These are phyloP conservation scores for Ephialtes manifestator DNA, from an alignment of 2,888 invertebrate genomes.

Conservation along the genomic window DNA sequence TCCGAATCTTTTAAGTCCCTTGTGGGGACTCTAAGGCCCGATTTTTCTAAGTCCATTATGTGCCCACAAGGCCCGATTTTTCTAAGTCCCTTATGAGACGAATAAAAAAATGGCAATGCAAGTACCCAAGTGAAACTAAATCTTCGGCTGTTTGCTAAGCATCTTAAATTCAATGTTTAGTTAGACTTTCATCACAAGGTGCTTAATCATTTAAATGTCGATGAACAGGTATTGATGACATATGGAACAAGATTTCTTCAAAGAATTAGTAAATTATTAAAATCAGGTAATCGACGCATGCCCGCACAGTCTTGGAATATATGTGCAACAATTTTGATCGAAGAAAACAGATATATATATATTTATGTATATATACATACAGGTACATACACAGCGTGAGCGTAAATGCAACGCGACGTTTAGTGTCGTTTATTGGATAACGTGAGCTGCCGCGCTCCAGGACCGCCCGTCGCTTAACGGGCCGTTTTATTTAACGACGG, in stretches of 20 bases:
- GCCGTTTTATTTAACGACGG: slow-evolving; percentile 79
- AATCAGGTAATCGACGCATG: not conserved
- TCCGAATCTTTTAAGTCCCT: too few relatives aligned
- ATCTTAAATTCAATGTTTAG: too few relatives aligned
- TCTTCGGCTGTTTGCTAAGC: too few relatives aligned
- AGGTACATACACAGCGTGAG: not conserved
- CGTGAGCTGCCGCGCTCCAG: slow-evolving; percentile 63
- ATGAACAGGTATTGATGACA: not conserved
- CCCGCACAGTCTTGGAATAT: slow-evolving; percentile 35
- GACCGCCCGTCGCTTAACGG: slow-evolving; percentile 76
- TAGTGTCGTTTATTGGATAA: slow-evolving; percentile 70
- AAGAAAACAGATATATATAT: slow-evolving; percentile 16
- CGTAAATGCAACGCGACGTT: slow-evolving; percentile 60
- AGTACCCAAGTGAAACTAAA: too few relatives aligned
- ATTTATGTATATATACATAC: not conserved
- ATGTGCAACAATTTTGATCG: slow-evolving; percentile 31
- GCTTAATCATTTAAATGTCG: not conserved
- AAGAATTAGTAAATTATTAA: not conserved
- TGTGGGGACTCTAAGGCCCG: too few relatives aligned
- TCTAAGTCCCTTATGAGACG: too few relatives aligned
- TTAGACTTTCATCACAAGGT: too few relatives aligned
- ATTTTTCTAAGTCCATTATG: too few relatives aligned
- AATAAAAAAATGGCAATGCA: too few relatives aligned
- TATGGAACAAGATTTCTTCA: not conserved
- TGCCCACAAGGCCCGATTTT: too few relatives aligned